Base-by-base conservation (phyloP, 2,797 vertebrate species). In the Borostomias antarcticus region DNA sequence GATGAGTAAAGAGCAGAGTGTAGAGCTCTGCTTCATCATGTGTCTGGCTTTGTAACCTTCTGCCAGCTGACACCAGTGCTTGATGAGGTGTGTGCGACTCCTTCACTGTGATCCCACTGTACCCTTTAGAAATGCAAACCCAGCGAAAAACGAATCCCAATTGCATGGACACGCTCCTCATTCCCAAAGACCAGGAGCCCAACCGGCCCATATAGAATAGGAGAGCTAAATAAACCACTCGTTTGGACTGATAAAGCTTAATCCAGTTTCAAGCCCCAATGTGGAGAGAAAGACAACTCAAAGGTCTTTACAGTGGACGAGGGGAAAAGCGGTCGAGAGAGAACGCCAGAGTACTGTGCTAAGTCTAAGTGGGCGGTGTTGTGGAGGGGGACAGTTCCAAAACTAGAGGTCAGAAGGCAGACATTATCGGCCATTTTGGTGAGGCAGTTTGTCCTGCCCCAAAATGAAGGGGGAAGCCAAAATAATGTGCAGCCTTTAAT, bases 381-480 rank as follows among this genome's bases (percentile, higher is more conserved):
- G 92, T 93, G 77, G 81, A 81, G 81, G 85, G 93, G 93, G 87
- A 77, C 83, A 93, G 93, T 90, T 93, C 90, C 86, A 76, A 91
- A 84, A 92, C 23, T 89, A 91, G 86, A 93, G 90, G 92, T 93
- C 89, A 89, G 88, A 93, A 94, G 89, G 92, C 89, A 90, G 91
- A 94, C 92, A 94, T 95, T 94, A 94, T 92, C 77, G 90, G 94
- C 93, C 95, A 95, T 95, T 98, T 96, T 95, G 94, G 92, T 84
- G 93, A 95, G 92, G 93, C 93, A 86, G 89, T 90, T 90, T 85
- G 91, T 94, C 86, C 82, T 91, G 94, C 93, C 93, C 95, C 95
- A 96, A 98, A 98, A 96, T 95, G 94, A 94, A 89, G 89, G 89
- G 83, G 82, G 86, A 89, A 92, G 92, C 94, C 92, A 92, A 93